phyloP scores from a whole-genome alignment of 2,888 invertebrate genomes.

The Geotrupes spiniger region DNA sequence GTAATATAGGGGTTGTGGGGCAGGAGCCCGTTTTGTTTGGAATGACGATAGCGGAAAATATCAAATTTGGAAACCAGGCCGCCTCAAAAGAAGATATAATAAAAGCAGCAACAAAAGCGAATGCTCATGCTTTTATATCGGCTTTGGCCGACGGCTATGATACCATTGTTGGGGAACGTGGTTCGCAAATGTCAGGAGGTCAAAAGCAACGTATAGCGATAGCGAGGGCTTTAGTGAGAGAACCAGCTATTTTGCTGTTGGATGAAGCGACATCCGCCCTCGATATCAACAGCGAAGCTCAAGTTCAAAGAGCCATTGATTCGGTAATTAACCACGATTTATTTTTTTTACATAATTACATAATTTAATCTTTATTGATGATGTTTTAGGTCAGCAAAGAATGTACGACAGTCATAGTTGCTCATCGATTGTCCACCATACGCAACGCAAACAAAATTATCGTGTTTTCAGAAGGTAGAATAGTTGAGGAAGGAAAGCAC shows the following conservation, averaged over 20 bases:
- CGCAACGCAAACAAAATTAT: conserved; percentile 70
- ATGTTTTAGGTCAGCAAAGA: conserved; percentile 68
- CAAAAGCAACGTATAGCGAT: conserved; percentile 91
- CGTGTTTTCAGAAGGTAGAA: conserved; percentile 65
- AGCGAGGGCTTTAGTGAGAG: conserved; percentile 78
- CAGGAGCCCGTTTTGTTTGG: conserved; percentile 90
- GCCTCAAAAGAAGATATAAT: conserved; percentile 68
- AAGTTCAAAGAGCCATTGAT: conserved; percentile 81
- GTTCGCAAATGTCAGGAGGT: conserved; percentile 79
- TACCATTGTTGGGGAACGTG: conserved; percentile 81
- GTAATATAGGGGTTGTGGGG: conserved; percentile 84
- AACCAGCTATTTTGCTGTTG: conserved; percentile 73
- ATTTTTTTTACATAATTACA: too few relatives aligned
- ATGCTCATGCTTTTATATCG: conserved; percentile 75
- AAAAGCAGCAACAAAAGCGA: conserved; percentile 68
- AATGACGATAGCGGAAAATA: conserved; percentile 81
- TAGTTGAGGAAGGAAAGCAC: conserved; percentile 71
- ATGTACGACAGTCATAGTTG: conserved; percentile 76
- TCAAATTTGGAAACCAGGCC: conserved; percentile 67
- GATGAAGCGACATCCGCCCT: conserved; percentile 91
- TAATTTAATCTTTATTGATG: too few relatives aligned
- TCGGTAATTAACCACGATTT: conserved; percentile 59
- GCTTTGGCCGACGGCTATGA: conserved; percentile 76
- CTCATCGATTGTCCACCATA: conserved; percentile 74
- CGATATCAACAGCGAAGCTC: conserved; percentile 82